Percentiles rank a stretch among this genome's conserved stretches.
phyloP scores from a whole-genome alignment of 1,140 invertebrate species.

The Elymnias hypermnestra region DNA sequence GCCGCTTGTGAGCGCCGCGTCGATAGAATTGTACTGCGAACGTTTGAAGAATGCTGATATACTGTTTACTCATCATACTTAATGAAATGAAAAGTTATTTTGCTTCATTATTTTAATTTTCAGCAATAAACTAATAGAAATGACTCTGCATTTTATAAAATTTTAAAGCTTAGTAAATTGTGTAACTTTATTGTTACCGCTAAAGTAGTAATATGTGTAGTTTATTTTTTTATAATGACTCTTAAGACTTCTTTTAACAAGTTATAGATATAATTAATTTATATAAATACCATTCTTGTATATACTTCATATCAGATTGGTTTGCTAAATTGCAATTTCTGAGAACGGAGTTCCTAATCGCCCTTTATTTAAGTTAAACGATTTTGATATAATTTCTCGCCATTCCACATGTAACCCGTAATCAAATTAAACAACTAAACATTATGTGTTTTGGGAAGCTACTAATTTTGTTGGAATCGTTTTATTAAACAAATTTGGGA shows the following conservation, averaged over 20 bases:
- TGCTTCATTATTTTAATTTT: constrained; percentile 7
- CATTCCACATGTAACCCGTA: constrained; percentile 43
- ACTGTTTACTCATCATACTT: constrained; percentile 27
- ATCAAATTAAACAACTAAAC: constrained; percentile 63
- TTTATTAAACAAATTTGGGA: constrained; percentile 55
- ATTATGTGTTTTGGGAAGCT: constrained; percentile 60
- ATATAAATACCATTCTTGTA: no score
- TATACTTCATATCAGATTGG: no score
- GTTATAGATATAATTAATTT: no score
- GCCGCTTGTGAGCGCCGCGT: constrained; percentile 62
- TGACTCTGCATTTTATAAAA: background rate
- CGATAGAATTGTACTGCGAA: constrained; percentile 57
- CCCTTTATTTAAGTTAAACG: constrained; percentile 57
- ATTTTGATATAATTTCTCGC: constrained; percentile 59
- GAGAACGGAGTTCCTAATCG: constrained; percentile 38
- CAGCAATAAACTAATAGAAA: constrained; percentile 5
- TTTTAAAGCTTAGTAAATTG: background rate
- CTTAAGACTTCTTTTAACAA: no score
- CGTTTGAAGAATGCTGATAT: constrained; percentile 45
- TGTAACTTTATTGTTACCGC: no score
- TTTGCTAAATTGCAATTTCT: constrained; percentile 38
- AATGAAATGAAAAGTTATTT: constrained; percentile 17
- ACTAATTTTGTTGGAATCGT: constrained; percentile 48
- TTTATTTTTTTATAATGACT: no score
- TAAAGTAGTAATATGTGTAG: no score